Evolutionary conservation across 2,797 vertebrate species (phyloP), one percentile per base, ranked within the genome.

Genomic region (Hirundo rustica): DNA sequence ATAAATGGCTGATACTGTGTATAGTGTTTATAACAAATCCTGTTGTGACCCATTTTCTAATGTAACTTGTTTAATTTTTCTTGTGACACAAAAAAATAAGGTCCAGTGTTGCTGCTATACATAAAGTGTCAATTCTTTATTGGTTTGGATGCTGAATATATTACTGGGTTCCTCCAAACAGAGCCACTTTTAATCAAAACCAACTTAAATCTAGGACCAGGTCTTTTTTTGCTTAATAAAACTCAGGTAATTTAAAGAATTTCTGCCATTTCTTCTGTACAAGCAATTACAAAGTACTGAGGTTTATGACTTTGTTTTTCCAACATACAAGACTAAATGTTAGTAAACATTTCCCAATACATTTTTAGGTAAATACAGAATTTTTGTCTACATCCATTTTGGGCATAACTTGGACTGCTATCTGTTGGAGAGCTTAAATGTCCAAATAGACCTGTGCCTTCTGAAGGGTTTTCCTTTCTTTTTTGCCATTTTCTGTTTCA

Each of bases 21-120:
- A 20, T 10, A 51, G 77, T 71, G 89, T 90, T 96, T 88, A 92
- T 79, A 85, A 77, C 71, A 96, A 96, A 93, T 79, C 93, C 95
- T 95, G 77, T 97, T 93, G 89, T 89, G 91, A 90, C 91, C 71
- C 42, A 92, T 96, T 96, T 96, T 85, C 89, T 93, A 90, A 94
- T 50, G 61, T 76, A 95, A 92, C 76, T 88, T 67, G n/a, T 48
- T 93, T 92, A 93, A 96, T 95, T 95, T 94, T 95, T 94, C 77
- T 89, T 57, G 40, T 92, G 74, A 74, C 83, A 90, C 18, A 72
- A 48, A 76, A 51, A 82, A 82, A 74, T 67, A 72, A 92, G 50
- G 54, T 87, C 77, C 44, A 61, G 22, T 53, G 47, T 72, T 92
- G 14, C 44, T 76, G n/a, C 74, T 51, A 5, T 76, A 62, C 74